phyloP scores from a whole-genome alignment of 2,113 vertebrate species.

The Saiga tatarica region DNA sequence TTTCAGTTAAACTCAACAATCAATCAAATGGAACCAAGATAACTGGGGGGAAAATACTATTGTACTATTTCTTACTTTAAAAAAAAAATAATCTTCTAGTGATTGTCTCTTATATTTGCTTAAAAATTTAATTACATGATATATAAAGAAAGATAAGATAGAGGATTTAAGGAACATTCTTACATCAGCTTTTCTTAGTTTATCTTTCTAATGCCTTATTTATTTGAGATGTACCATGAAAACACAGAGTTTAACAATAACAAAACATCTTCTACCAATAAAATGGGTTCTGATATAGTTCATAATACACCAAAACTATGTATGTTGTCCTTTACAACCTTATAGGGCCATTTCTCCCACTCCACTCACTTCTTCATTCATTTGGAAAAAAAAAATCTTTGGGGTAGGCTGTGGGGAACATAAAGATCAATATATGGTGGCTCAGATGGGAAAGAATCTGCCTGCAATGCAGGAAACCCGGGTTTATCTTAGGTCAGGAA shows the following conservation, averaged over 20 bases:
- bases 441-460: background rate
- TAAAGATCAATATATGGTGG: background rate
- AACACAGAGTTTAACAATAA: background rate
- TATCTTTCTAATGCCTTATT: background rate
- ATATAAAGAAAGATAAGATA: background rate
- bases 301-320: background rate
- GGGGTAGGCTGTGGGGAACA: background rate
- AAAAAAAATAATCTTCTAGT: background rate
- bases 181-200: background rate
- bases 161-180: background rate
- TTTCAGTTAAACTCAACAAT: slow-evolving; percentile 39
- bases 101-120: background rate
- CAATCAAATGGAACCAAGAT: background rate
- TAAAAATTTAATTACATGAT: background rate
- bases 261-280: background rate
- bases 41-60: background rate
- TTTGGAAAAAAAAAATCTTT: background rate
- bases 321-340: background rate
- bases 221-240: background rate
- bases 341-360: background rate
- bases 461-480: background rate
- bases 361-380: background rate
- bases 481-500: background rate
- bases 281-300: background rate
- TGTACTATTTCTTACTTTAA: background rate